These are phyloP conservation scores for Myiozetetes cayanensis DNA, from an alignment of 2,113 vertebrate species.

Conservation along the genomic window DNA sequence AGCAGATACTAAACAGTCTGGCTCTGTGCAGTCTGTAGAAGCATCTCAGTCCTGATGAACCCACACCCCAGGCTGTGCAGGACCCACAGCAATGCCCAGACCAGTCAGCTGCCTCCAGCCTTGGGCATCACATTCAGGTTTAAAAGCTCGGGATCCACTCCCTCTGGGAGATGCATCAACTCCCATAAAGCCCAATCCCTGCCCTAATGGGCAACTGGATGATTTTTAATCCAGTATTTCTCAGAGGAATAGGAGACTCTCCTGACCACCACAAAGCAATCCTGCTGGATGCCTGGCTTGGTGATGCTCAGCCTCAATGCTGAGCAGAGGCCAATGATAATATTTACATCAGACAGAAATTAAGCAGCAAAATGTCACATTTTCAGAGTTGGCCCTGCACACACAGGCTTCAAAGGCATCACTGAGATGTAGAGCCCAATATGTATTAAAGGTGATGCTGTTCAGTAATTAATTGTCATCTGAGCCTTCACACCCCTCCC, in stretches of 20 bases:
- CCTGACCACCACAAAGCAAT: rapidly evolving
- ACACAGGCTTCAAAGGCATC: not conserved
- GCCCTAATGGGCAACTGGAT: not conserved
- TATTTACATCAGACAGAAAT: not conserved
- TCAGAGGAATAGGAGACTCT: not conserved
- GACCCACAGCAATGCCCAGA: rapidly evolving
- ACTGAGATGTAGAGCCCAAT: rapidly evolving
- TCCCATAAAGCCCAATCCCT: not conserved
- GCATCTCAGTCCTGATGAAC: not conserved
- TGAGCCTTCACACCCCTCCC: not conserved
- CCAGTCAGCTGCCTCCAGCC: not conserved
- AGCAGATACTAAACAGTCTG: not conserved
- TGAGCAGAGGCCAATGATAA: not conserved
- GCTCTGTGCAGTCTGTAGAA: not conserved
- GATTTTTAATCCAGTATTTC: not conserved
- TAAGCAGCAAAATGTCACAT: not conserved
- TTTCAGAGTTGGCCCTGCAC: not conserved
- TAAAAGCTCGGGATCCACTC: not conserved
- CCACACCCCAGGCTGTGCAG: not conserved
- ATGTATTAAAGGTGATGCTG: not conserved
- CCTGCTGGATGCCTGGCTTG: rapidly evolving
- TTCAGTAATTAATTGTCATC: not conserved
- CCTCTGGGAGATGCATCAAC: not conserved
- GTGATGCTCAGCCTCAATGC: not conserved
- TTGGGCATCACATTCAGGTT: rapidly evolving